Conservation (phyloP, 2,888 invertebrate genomes). For the Heteromyza rotundicornis region DNA sequence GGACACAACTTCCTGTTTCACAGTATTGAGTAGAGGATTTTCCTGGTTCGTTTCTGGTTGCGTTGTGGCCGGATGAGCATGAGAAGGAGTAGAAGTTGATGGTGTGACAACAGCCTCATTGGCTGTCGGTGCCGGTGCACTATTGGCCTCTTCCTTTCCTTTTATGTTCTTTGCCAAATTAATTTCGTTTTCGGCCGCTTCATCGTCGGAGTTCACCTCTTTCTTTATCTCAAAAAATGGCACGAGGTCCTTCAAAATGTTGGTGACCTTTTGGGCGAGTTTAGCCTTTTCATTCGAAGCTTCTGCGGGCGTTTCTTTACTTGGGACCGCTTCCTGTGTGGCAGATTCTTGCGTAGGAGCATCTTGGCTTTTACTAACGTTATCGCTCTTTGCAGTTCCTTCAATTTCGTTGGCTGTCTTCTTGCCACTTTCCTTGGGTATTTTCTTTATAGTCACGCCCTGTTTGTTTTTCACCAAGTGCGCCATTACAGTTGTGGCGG, state of each 20-base stretch:
- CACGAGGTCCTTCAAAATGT: slow-evolving; percentile 45
- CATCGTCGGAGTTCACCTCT: slow-evolving; percentile 50
- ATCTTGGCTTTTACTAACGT: neutral
- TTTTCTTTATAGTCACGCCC: slow-evolving; percentile 56
- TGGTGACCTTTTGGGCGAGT: slow-evolving; percentile 33
- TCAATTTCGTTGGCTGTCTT: neutral
- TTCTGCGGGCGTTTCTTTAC: slow-evolving; percentile 19
- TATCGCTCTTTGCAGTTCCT: neutral
- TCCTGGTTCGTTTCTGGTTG: neutral
- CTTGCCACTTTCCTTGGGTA: slow-evolving; percentile 33
- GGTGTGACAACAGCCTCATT: too few relatives aligned
- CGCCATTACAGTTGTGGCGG: slow-evolving; percentile 43
- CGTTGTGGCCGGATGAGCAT: neutral
- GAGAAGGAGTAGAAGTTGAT: too few relatives aligned
- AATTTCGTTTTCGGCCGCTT: slow-evolving; percentile 23
- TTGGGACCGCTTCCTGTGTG: neutral
- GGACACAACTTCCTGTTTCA: slow-evolving; percentile 50
- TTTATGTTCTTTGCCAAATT: neutral
- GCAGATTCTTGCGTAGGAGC: neutral
- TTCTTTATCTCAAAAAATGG: slow-evolving; percentile 56
- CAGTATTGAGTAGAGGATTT: slow-evolving; percentile 7
- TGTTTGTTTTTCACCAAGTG: slow-evolving; percentile 47
- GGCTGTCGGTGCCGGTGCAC: slow-evolving; percentile 5
- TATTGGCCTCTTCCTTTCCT: too few relatives aligned
- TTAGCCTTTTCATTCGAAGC: slow-evolving; percentile 20